A percentile compares a stretch with the other conserved stretches of the same genome.
phyloP scores from a whole-genome alignment of 2,888 invertebrate genomes.

The Pachydiplax longipennis region DNA sequence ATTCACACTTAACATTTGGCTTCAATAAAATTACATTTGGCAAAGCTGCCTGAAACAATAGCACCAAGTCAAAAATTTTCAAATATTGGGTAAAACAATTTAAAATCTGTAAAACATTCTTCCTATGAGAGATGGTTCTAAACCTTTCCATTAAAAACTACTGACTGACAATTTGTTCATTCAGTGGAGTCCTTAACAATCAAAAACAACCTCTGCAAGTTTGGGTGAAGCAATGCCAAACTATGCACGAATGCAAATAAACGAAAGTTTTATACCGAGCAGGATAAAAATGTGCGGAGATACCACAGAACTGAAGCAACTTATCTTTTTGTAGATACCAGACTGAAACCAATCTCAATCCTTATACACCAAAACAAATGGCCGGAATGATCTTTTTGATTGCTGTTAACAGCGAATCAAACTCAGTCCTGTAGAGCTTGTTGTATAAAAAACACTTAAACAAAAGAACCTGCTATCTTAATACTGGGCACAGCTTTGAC shows the following conservation, averaged over 20 bases:
- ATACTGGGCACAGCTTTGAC: background rate
- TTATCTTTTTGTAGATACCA: background rate
- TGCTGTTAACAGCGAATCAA: background rate
- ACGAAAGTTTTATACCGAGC: no score
- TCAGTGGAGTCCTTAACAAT: constrained; percentile 21
- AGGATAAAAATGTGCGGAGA: no score
- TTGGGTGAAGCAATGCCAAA: background rate
- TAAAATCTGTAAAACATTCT: background rate
- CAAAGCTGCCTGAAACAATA: constrained; percentile 28
- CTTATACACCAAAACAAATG: background rate
- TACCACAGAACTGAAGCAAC: no score
- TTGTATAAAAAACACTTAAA: background rate
- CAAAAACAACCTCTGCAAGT: background rate
- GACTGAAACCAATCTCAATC: background rate
- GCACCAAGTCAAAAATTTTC: constrained; percentile 22
- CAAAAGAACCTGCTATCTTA: background rate
- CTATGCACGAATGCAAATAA: background rate
- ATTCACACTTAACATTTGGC: background rate
- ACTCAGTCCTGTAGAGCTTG: background rate
- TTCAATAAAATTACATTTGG: background rate
- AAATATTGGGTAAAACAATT: background rate
- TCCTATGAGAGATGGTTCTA: background rate
- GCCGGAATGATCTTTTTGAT: background rate
- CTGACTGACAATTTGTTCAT: background rate
- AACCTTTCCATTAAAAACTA: constrained; percentile 3